Conservation (phyloP, 2,113 vertebrate species). For the Lepus europaeus region DNA sequence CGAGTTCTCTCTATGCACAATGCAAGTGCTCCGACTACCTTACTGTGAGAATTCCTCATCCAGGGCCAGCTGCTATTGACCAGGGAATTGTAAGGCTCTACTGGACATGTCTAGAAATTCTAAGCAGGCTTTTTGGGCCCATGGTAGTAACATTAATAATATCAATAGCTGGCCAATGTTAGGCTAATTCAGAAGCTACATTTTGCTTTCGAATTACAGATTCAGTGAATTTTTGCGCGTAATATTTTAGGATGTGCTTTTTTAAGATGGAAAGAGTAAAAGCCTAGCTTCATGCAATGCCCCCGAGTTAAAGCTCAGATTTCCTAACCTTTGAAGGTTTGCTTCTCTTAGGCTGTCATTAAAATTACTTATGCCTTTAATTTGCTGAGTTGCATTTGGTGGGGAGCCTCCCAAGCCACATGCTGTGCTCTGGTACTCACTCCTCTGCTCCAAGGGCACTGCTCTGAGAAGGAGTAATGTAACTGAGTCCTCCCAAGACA, state of each 20-base stretch:
- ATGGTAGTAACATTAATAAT: not conserved
- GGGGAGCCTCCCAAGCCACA: not conserved
- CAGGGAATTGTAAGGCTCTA: not conserved
- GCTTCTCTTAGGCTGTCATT: slow-evolving; percentile 58
- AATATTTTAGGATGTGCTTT: slow-evolving; percentile 67
- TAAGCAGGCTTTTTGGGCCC: not conserved
- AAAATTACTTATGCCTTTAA: slow-evolving; percentile 68
- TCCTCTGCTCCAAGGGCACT: not conserved
- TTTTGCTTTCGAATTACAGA: slow-evolving; percentile 52
- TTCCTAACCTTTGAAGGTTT: slow-evolving; percentile 70
- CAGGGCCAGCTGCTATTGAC: not conserved
- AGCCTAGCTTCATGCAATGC: slow-evolving; percentile 44
- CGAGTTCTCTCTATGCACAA: not conserved
- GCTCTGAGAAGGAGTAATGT: not conserved
- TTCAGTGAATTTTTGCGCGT: slow-evolving; percentile 25
- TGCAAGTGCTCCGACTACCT: not conserved
- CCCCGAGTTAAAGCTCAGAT: slow-evolving; percentile 64
- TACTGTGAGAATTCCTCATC: not conserved
- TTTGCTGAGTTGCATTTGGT: slow-evolving; percentile 36
- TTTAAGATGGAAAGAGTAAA: slow-evolving; percentile 70
- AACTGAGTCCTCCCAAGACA: not conserved
- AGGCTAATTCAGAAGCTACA: slow-evolving; percentile 40
- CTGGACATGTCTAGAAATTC: not conserved
- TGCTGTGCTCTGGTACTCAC: not conserved
- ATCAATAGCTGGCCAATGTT: slow-evolving; percentile 24